Base-by-base conservation (phyloP, 2,888 invertebrate species). In the Tachina grossa region DNA sequence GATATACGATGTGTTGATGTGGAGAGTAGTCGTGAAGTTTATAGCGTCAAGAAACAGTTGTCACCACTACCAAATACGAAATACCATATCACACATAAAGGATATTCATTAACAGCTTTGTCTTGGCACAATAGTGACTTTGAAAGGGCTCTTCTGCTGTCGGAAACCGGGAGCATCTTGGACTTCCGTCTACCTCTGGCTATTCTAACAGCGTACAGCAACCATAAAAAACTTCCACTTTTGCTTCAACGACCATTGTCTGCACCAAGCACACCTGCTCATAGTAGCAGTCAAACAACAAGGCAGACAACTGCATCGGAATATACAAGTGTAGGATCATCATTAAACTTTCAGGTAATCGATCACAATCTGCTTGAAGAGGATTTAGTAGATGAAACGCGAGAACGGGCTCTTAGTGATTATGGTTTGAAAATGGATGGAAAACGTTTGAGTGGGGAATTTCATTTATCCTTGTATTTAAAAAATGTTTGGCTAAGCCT, bases 101-200 rank as follows among this genome's bases (percentile, higher is more conserved):
- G 89, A 0, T 87, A 90, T 3, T 87, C 88, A 0, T 87, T 97
- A 14, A 95, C 96, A 11, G 96, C 97, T 84, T 96, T 97, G 92
- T 95, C 96, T 49, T 98, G 98, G 97, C 98, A 98, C 93, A 96
- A 96, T 1, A 94, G 94, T 6, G 95, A 97, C 89, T 96, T 91
- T 49, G 93, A 93, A 86, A 89, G 92, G 8, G 90, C 91, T 5
- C 78, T 93, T 9, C 87, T 92, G 0, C 80, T 93, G 13, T 92
- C 92, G 8, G 93, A 92, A 84, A 89, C 89, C 4, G 88, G 92
- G 66, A 84, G 88, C 43, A 89, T 93, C 11, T 79, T 90, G 16
- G 93, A 93, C 65, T 93, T 92, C 61, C 89, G 90, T 19, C 87
- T 93, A 69, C 93, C 93, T 4, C 89, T 90, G 45, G 90, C 91